These are phyloP conservation scores for Trididemnum clinides DNA, from an alignment of 23 tunicate genomes.

Conservation along the genomic window DNA sequence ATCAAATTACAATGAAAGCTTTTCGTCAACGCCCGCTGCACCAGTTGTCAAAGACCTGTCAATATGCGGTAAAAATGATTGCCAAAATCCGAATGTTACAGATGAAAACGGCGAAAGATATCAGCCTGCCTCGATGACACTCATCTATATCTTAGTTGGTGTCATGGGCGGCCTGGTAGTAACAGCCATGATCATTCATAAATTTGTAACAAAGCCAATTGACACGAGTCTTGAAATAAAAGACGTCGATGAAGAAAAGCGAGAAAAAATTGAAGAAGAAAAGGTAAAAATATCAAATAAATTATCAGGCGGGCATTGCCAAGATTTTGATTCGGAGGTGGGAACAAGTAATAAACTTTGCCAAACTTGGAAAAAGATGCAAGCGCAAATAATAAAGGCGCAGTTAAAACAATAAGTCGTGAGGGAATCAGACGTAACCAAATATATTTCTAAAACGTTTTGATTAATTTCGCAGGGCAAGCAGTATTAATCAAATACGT, in stretches of 20 bases:
- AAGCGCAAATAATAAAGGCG: too few species aligned
- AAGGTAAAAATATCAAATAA: too few species aligned
- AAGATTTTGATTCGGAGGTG: too few species aligned
- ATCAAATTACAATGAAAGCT: neutral
- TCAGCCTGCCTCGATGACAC: constrained; percentile 37
- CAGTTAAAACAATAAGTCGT: too few species aligned
- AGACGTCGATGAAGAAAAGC: neutral
- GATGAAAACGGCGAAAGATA: constrained; percentile 36
- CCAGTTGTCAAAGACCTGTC: constrained; percentile 37
- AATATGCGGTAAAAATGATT: constrained; percentile 72
- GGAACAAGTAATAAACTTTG: too few species aligned
- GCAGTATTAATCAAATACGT: too few species aligned
- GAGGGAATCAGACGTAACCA: too few species aligned
- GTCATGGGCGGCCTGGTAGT: constrained; percentile 48
- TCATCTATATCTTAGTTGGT: constrained; percentile 41
- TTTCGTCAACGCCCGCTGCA: neutral
- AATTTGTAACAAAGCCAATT: neutral
- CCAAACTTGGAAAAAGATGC: too few species aligned
- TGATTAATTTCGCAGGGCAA: too few species aligned
- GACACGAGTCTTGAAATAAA: neutral
- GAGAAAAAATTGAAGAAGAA: neutral
- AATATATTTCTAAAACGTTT: too few species aligned
- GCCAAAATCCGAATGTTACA: constrained; percentile 76
- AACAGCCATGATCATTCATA: constrained; percentile 32
- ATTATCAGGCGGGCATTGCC: too few species aligned